Conservation (phyloP, 2,113 vertebrate species). For the Lagenorhynchus albirostris region DNA sequence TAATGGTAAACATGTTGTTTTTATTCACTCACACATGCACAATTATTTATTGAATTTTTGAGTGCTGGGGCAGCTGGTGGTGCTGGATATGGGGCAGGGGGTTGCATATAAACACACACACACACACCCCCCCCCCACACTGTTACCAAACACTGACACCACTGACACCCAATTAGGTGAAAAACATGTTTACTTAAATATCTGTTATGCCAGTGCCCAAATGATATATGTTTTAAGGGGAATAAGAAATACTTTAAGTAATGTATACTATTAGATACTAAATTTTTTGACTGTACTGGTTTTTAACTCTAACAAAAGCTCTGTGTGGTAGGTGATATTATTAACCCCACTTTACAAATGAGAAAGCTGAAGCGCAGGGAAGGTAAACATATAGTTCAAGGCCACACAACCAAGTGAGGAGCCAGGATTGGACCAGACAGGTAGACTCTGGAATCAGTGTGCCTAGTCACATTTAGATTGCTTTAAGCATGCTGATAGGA, state of each 20-base stretch:
- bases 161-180: not conserved
- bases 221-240: not conserved
- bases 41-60: not conserved
- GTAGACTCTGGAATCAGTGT: not conserved
- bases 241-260: not conserved
- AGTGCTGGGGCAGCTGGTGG: not conserved
- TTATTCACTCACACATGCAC: not conserved
- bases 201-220: not conserved
- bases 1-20: not conserved
- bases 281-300: not conserved
- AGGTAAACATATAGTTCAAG: not conserved
- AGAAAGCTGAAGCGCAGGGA: not conserved
- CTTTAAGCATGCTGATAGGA: not conserved
- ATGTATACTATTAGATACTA: not conserved
- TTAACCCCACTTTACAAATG: not conserved
- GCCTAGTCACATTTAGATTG: not conserved
- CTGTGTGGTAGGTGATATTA: not conserved
- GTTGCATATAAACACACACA: not conserved
- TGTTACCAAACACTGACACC: not conserved
- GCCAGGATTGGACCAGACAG: not conserved
- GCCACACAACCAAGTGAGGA: not conserved
- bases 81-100: accelerated
- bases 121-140: no score
- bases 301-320: not conserved
- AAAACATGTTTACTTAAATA: not conserved